Evolutionary conservation across 2,113 vertebrate genomes (phyloP).

Genomic region (Bujurquina vittata): DNA sequence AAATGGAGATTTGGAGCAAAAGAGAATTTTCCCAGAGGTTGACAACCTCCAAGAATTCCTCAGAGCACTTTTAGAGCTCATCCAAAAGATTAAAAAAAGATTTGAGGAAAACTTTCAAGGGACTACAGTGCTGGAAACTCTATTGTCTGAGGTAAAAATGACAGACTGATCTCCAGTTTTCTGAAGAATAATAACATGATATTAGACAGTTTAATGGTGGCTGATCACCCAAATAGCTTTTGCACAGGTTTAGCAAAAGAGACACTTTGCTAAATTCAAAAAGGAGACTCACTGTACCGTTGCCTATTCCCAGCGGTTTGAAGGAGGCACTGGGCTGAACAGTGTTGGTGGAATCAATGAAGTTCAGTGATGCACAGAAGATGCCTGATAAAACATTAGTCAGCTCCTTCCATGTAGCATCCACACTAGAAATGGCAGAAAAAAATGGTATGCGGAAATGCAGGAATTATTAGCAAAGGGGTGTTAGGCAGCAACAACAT

Average conservation of each 20-base stretch:
- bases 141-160: background rate
- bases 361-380: conserved; percentile 98
- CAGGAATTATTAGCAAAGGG: background rate
- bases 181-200: background rate
- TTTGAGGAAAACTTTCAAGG: background rate
- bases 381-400: conserved; percentile 96
- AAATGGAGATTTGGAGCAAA: background rate
- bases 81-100: background rate
- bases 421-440: conserved; percentile 83
- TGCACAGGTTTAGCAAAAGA: background rate
- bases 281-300: conserved; percentile 81
- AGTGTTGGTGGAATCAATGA: conserved; percentile 97
- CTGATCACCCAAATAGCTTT: background rate
- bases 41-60: background rate
- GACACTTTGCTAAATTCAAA: background rate
- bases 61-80: background rate
- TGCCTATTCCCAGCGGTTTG: conserved; percentile 92
- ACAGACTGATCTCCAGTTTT: conserved; percentile 1
- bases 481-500: background rate
- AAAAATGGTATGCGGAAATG: background rate
- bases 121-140: background rate
- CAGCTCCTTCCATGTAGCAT: conserved; percentile 93
- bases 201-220: background rate
- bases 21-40: background rate
- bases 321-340: conserved; percentile 95